Evolutionary conservation across 2,888 invertebrate genomes (phyloP).

Genomic region (Subacronicta megacephala): DNA sequence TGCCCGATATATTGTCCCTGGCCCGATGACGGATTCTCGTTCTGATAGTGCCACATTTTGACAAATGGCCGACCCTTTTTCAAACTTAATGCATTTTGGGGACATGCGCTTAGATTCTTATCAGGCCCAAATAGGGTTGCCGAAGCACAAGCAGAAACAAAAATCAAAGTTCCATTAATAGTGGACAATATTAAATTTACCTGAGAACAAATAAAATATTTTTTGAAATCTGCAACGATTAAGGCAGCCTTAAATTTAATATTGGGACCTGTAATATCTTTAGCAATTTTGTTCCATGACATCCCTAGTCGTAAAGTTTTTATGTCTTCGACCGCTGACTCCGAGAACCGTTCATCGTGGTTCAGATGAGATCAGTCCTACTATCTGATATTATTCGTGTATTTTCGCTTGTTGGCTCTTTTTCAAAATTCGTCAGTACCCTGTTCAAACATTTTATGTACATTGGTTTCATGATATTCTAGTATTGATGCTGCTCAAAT

Average conservation of each 20-base stretch:
- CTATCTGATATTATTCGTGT: conserved; percentile 32
- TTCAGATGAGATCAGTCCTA: conserved; percentile 44
- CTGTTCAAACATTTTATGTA: not conserved
- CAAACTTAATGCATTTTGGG: conserved; percentile 73
- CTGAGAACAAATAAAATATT: conserved; percentile 16
- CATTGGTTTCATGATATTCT: not conserved
- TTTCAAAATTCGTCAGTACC: conserved; percentile 3
- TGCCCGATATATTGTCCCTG: conserved; percentile 78
- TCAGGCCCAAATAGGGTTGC: conserved; percentile 53
- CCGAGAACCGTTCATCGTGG: conserved; percentile 28
- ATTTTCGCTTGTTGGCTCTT: conserved; percentile 28
- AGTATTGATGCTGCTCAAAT: no score
- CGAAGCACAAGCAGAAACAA: conserved; percentile 5
- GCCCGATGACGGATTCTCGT: conserved; percentile 84
- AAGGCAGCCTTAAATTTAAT: no score
- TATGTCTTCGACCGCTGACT: conserved; percentile 52
- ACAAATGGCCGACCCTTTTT: conserved; percentile 85
- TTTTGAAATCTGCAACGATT: no score
- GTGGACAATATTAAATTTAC: not conserved
- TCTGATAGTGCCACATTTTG: conserved; percentile 85
- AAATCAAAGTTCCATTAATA: conserved; percentile 15
- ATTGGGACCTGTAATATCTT: conserved; percentile 36
- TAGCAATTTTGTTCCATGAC: conserved; percentile 43
- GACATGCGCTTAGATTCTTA: conserved; percentile 79
- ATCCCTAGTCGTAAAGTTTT: conserved; percentile 56